Base-by-base conservation (phyloP, 2,113 vertebrate genomes). In the Megaleporinus macrocephalus region DNA sequence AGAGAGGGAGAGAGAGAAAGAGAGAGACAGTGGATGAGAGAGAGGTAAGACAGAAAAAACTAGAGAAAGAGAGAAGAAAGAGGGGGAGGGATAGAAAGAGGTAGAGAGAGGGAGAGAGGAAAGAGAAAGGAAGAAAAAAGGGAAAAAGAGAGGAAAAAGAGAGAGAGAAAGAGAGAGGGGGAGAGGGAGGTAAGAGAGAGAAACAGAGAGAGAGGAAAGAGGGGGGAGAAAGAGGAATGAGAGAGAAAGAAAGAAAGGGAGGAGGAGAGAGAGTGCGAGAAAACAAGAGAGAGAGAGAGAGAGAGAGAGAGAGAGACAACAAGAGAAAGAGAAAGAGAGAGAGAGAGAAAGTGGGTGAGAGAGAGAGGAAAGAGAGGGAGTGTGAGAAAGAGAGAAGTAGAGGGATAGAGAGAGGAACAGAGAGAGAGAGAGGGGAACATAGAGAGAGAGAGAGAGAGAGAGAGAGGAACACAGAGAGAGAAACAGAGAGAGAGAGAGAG, bases 391-490 rank as follows among this genome's bases (percentile, higher is more conserved):
- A 53, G 22, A 24, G 5, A 65, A 29, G n/a, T n/a, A 41, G 49
- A 36, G 12, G n/a, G 26, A 49, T 33, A 30, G 59, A 53, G 26
- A 49, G 70, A 65, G 57, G 63, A 44, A 24, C 69, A 36, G 72
- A 27, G 55, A n/a, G 30, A 36, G 71, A 68, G 51, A 22, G 44
- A 33, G 22, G n/a, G n/a, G n/a, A n/a, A 55, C 29, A 69, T 27
- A 53, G 22, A 24, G 5, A 65, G 44, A 41, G 49, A 36, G 12
- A 30, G 26, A 49, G 49, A 30, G 59, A 53, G 26, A 49, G 70
- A 65, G 57, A 72, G 55, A 24, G 75, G n/a, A n/a, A n/a, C n/a
- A n/a, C n/a, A 36, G 72, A 27, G 55, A n/a, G 30, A 36, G 71
- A 63, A 53, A 62, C 47, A 68, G 51, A 22, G 44, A 33, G 22